phyloP scores from a whole-genome alignment of 2,113 vertebrate genomes.

The Tetrao urogallus region DNA sequence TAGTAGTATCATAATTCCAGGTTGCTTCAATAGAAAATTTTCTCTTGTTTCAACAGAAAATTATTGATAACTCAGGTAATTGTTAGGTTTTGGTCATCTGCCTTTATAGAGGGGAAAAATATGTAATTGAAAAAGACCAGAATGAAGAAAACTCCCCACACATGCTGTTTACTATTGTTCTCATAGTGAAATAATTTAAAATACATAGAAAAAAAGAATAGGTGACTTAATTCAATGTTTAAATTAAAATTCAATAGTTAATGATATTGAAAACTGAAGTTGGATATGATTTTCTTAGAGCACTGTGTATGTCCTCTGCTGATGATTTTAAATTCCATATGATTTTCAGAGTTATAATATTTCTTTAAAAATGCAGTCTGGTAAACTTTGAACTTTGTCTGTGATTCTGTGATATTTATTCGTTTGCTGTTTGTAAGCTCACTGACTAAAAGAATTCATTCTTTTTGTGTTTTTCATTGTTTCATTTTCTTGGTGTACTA shows the following conservation, averaged over 20 bases:
- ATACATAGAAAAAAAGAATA: background rate
- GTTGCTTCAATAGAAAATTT: background rate
- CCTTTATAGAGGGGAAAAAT: background rate
- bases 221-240: background rate
- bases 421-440: too few relatives aligned
- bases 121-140: background rate
- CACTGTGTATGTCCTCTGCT: background rate
- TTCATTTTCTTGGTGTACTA: background rate
- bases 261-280: background rate
- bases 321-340: background rate
- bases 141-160: background rate
- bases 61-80: background rate
- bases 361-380: accelerated
- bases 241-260: background rate
- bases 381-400: background rate
- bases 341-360: background rate
- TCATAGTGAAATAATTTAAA: background rate
- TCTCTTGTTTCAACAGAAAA: background rate
- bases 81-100: background rate
- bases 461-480: background rate
- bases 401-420: too few relatives aligned
- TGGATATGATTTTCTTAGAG: background rate
- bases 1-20: background rate
- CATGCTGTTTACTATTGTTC: background rate
- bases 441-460: background rate